These are phyloP conservation scores for Plutomurus gul DNA, from an alignment of 1,140 invertebrate genomes.

Conservation along the genomic window DNA sequence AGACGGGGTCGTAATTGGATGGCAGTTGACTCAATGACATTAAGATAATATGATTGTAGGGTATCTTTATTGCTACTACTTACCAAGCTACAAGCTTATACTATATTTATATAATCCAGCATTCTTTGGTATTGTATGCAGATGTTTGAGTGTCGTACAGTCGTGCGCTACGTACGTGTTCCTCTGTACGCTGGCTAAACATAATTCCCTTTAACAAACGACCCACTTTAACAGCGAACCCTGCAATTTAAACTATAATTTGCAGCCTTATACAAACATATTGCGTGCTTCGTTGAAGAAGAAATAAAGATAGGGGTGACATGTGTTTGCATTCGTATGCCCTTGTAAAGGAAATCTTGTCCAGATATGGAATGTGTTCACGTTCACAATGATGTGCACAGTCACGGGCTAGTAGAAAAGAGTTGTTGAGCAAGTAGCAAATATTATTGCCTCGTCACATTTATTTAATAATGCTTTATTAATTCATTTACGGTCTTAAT, in stretches of 20 bases:
- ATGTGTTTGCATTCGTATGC: conserved; percentile 4
- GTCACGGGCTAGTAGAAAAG: background rate
- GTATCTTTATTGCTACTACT: background rate
- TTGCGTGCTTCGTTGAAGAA: background rate
- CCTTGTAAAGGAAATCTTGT: background rate
- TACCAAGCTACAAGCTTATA: background rate
- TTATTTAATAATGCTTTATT: background rate
- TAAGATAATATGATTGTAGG: conserved; percentile 9
- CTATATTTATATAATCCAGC: background rate
- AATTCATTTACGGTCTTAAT: conserved; percentile 17
- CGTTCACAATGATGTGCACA: background rate
- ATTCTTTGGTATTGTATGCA: too few relatives aligned
- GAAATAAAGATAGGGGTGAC: background rate
- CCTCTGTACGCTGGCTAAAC: too few relatives aligned
- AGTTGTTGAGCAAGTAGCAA: conserved; percentile 12
- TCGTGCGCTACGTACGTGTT: too few relatives aligned
- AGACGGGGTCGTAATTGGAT: background rate
- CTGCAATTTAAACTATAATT: conserved; percentile 15
- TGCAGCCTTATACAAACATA: conserved; percentile 4
- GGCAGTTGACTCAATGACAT: background rate
- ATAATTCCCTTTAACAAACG: too few relatives aligned
- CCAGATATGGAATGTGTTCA: conserved; percentile 19
- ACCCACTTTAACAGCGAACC: too few relatives aligned
- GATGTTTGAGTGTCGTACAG: too few relatives aligned
- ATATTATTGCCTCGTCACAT: background rate